These are phyloP conservation scores for Acanthiza pusilla DNA, from an alignment of 2,797 vertebrate species.

Conservation along the genomic window DNA sequence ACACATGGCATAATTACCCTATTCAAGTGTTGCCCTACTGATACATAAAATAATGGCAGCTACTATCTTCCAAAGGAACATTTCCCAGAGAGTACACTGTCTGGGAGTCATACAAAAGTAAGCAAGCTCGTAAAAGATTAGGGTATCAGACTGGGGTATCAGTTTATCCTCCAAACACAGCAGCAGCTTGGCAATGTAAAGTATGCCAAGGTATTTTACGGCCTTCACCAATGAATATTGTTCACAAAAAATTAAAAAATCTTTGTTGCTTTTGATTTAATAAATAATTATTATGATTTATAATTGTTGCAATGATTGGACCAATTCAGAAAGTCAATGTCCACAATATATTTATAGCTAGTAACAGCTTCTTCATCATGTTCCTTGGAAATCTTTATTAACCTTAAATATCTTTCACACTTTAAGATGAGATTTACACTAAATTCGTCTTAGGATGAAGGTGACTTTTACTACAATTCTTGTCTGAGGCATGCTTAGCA, in stretches of 20 bases:
- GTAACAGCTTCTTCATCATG: constrained; percentile 45
- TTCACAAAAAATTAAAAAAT: neutral
- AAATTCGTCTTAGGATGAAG: constrained; percentile 57
- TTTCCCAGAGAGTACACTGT: neutral
- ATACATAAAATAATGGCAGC: neutral
- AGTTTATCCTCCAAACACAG: neutral
- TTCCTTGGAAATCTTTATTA: constrained; percentile 55
- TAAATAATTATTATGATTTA: constrained; percentile 64
- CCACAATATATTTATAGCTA: constrained; percentile 54
- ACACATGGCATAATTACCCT: neutral
- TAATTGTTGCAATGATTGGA: constrained; percentile 59
- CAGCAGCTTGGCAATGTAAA: neutral
- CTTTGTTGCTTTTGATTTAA: constrained; percentile 40
- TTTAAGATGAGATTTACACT: constrained; percentile 36
- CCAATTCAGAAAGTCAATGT: constrained; percentile 45
- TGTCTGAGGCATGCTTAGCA: constrained; percentile 28
- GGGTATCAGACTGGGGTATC: neutral
- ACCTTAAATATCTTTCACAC: constrained; percentile 31
- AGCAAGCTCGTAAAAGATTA: neutral
- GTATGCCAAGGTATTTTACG: neutral
- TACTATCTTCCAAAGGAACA: neutral
- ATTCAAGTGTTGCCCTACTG: neutral
- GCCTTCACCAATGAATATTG: neutral
- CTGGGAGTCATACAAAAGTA: neutral
- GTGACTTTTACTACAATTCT: constrained; percentile 66